Evolutionary conservation across 2,113 vertebrate genomes (phyloP).

Genomic region (Amblyornis subalaris): DNA sequence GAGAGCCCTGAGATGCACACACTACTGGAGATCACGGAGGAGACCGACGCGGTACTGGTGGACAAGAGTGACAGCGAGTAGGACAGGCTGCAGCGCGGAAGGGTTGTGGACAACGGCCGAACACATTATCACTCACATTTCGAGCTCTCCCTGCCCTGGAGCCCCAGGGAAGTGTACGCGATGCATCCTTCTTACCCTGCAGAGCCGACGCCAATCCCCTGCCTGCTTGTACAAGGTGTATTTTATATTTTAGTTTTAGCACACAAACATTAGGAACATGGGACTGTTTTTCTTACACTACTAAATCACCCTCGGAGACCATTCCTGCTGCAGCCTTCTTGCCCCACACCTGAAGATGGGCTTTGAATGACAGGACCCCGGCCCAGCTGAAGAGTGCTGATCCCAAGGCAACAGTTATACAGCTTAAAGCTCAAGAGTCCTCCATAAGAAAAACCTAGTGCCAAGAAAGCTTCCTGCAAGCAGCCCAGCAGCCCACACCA

Average conservation of each 20-base stretch:
- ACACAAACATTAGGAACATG: slow-evolving; percentile 17
- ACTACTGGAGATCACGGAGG: slow-evolving; percentile 87
- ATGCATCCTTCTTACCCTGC: slow-evolving; percentile 3
- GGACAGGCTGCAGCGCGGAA: neutral
- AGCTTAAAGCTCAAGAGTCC: neutral
- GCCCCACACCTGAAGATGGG: neutral
- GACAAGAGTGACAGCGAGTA: slow-evolving; percentile 84
- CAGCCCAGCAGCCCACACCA: neutral
- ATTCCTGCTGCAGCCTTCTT: slow-evolving; percentile 40
- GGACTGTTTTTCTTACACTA: slow-evolving; percentile 54
- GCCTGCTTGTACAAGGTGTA: slow-evolving; percentile 42
- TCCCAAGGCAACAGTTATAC: neutral
- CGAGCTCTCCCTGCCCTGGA: slow-evolving; percentile 37
- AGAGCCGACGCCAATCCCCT: neutral
- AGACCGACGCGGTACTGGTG: slow-evolving; percentile 82
- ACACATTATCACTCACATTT: slow-evolving; percentile 35
- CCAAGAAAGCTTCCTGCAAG: slow-evolving; percentile 5
- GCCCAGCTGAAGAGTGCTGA: neutral
- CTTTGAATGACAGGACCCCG: neutral
- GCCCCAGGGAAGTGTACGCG: neutral
- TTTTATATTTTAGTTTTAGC: slow-evolving; percentile 61
- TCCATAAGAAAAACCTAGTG: neutral
- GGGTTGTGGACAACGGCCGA: neutral
- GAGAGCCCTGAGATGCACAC: slow-evolving; percentile 83
- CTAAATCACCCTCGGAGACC: slow-evolving; percentile 31